A percentile compares a stretch with the other conserved stretches of the same genome.
phyloP scores from a whole-genome alignment of 2,888 invertebrate species.

The Tricholauxania praeusta region DNA sequence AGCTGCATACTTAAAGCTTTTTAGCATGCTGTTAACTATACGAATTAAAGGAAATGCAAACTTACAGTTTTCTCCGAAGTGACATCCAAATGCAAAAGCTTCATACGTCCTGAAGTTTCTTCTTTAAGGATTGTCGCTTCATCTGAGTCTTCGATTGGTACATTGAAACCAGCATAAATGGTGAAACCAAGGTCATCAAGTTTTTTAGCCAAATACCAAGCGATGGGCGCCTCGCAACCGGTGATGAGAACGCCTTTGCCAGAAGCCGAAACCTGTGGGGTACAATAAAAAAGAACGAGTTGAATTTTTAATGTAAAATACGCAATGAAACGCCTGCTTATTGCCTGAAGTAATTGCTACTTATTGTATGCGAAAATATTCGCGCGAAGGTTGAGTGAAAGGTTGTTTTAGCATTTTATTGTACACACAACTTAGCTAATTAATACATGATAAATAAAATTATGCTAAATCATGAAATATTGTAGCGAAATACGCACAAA shows the following conservation, averaged over 20 bases:
- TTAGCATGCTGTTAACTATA: too few species aligned
- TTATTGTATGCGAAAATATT: too few species aligned
- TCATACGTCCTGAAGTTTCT: constrained; percentile 80
- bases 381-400: too few species aligned
- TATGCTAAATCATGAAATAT: too few species aligned
- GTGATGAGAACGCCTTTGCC: constrained; percentile 88
- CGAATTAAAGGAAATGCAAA: neutral
- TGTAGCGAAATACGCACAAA: too few species aligned
- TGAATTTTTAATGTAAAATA: too few species aligned
- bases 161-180: constrained; percentile 85
- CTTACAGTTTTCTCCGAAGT: constrained; percentile 80
- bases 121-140: constrained; percentile 82
- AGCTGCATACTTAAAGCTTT: too few species aligned
- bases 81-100: constrained; percentile 83
- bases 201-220: constrained; percentile 76
- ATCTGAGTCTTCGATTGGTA: constrained; percentile 75
- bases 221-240: constrained; percentile 77
- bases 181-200: constrained; percentile 88
- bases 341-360: too few species aligned
- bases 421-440: too few species aligned
- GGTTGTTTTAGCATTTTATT: too few species aligned
- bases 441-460: too few species aligned
- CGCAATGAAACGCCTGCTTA: too few species aligned
- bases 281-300: neutral
- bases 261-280: constrained; percentile 78